Percentiles rank a stretch among this genome's conserved stretches.
Conservation (phyloP, 2,113 vertebrate genomes). For the Peromyscus californicus region DNA sequence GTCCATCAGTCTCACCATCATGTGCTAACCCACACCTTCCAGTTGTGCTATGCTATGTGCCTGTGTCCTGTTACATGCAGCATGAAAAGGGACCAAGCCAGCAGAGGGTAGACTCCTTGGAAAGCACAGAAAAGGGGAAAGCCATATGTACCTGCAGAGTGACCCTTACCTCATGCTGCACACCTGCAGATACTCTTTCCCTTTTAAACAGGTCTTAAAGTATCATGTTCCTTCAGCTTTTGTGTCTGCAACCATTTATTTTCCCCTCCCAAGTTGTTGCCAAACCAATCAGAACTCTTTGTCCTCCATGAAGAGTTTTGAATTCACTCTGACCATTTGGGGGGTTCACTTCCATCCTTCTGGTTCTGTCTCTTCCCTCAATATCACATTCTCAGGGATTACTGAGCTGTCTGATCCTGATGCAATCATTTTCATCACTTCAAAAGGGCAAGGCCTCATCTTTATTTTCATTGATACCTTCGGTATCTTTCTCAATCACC, state of each 20-base stretch:
- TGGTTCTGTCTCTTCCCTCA: no score
- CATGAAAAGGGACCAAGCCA: background rate
- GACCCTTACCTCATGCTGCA: fast-evolving
- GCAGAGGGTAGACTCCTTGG: fast-evolving
- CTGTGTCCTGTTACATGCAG: background rate
- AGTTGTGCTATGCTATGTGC: fast-evolving
- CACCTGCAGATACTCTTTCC: background rate
- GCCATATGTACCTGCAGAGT: fast-evolving
- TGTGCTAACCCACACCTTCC: background rate
- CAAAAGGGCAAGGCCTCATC: background rate
- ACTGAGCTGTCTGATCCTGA: fast-evolving
- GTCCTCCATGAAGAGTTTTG: background rate
- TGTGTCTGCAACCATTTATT: background rate
- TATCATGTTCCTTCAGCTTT: no score
- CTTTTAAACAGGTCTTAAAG: background rate
- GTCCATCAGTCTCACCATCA: fast-evolving
- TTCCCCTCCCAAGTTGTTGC: no score
- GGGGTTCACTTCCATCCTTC: fast-evolving
- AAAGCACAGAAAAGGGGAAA: fast-evolving
- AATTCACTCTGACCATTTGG: fast-evolving
- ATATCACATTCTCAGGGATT: fast-evolving
- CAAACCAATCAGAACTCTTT: no score
- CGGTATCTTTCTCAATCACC: background rate
- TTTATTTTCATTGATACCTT: background rate
- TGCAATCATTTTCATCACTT: background rate